Conservation (phyloP, 2,888 invertebrate species). For the Chironomus tentans region DNA sequence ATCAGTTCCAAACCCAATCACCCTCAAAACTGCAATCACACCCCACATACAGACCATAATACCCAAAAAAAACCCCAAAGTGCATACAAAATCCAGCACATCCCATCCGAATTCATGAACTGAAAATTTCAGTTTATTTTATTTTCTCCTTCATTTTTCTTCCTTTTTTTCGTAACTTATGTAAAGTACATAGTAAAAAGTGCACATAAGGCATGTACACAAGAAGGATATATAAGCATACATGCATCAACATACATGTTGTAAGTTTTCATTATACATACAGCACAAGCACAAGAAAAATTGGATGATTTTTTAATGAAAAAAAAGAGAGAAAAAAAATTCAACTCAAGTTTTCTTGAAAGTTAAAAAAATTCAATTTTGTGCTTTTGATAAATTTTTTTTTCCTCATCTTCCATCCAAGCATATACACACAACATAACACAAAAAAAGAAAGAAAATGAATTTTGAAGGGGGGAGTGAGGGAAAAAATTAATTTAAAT, state of each 20-base stretch:
- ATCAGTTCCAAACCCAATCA: too few relatives aligned
- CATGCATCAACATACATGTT: neutral
- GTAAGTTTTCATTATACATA: conserved; percentile 8
- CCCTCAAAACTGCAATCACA: too few relatives aligned
- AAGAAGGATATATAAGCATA: too few relatives aligned
- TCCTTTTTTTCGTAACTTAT: neutral
- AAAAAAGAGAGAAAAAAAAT: neutral
- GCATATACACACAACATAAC: neutral
- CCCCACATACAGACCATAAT: too few relatives aligned
- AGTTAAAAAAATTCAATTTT: conserved; percentile 1
- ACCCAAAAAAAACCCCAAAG: too few relatives aligned
- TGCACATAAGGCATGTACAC: neutral
- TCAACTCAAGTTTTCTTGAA: neutral
- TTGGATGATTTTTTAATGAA: neutral
- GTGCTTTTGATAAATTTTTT: neutral
- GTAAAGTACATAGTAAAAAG: neutral
- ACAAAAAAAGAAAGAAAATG: neutral
- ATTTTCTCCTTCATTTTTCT: too few relatives aligned
- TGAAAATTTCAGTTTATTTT: too few relatives aligned
- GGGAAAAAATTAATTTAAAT: neutral
- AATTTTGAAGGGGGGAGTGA: neutral
- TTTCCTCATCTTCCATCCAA: neutral
- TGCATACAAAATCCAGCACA: too few relatives aligned
- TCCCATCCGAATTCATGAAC: too few relatives aligned
- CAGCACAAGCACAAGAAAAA: neutral